These are phyloP conservation scores for Nettapus auritus DNA, from an alignment of 2,113 vertebrate species.

Conservation along the genomic window DNA sequence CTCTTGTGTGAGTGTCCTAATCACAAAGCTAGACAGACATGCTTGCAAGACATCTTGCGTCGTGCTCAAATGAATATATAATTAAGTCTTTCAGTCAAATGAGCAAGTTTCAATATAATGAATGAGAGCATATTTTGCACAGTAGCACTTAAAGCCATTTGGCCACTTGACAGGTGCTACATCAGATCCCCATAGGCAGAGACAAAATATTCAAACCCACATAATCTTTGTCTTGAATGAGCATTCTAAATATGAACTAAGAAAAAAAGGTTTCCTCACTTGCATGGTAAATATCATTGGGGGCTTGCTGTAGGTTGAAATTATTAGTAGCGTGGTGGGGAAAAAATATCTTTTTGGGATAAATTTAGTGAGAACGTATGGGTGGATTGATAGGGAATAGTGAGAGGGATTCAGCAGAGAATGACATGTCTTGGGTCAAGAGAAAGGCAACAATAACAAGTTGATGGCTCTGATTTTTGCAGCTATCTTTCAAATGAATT, in stretches of 20 bases:
- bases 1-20: neutral
- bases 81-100: neutral
- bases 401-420: neutral
- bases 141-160: neutral
- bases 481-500: slow-evolving; percentile 18
- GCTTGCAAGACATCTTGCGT: neutral
- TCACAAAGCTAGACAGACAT: neutral
- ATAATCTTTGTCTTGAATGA: neutral
- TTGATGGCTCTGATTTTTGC: slow-evolving; percentile 11
- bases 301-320: neutral
- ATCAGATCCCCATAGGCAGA: neutral
- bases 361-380: neutral
- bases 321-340: neutral
- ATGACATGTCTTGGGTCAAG: neutral
- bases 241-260: neutral
- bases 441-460: neutral
- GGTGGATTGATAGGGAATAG: neutral
- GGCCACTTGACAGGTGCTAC: neutral
- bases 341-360: neutral
- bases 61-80: neutral
- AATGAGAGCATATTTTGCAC: neutral
- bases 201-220: neutral
- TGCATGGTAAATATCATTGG: neutral
- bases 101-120: neutral
- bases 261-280: neutral